A percentile compares a stretch with the other conserved stretches of the same genome.
phyloP scores from a whole-genome alignment of 2,113 vertebrate species.

The Myocastor coypus region DNA sequence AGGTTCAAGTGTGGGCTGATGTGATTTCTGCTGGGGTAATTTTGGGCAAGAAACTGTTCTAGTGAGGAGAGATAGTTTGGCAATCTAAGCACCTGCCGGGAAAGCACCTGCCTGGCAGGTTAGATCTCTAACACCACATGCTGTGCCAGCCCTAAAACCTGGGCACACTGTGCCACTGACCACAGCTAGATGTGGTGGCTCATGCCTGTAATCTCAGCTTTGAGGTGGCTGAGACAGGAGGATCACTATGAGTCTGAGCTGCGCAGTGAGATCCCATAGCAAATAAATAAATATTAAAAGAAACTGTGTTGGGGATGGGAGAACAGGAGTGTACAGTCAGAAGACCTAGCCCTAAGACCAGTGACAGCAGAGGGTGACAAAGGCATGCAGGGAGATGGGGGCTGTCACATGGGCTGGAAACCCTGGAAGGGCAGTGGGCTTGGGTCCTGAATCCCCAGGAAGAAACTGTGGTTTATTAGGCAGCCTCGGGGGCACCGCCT shows the following conservation, averaged over 20 bases:
- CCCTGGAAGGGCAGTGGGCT: background rate
- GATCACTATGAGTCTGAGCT: no score
- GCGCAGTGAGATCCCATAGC: no score
- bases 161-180: no score
- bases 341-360: background rate
- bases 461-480: background rate
- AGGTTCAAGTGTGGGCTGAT: slow-evolving; percentile 90
- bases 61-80: background rate
- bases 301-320: slow-evolving; percentile 54
- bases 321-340: background rate
- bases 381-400: background rate
- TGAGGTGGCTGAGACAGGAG: no score
- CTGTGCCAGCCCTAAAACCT: no score
- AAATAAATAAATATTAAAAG: background rate
- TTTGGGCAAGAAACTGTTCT: slow-evolving; percentile 72
- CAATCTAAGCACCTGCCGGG: no score
- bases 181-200: no score
- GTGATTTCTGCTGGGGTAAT: slow-evolving; percentile 76
- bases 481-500: background rate
- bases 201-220: no score
- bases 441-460: background rate
- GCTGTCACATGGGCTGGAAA: background rate
- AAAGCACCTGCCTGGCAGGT: no score
- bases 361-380: background rate
- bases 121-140: no score